Percentiles rank a stretch among this genome's conserved stretches.
Conservation (phyloP, 2,797 vertebrate genomes). For the Leuciscus waleckii region DNA sequence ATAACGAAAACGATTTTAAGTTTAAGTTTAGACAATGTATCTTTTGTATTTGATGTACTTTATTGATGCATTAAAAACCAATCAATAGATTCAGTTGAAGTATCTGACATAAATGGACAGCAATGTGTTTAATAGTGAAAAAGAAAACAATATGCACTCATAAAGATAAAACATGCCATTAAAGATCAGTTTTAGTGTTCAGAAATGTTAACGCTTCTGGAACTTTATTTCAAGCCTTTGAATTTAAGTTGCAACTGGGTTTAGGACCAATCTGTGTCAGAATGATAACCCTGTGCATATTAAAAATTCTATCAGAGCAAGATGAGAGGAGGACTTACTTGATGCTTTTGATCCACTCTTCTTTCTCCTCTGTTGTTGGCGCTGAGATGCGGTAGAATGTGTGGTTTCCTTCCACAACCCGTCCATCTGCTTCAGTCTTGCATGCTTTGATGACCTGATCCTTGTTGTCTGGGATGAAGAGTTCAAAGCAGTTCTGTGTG, state of each 20-base stretch:
- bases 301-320: not conserved
- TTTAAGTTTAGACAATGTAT: not conserved
- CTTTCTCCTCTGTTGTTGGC: conserved; percentile 92
- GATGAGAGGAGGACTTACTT: conserved; percentile 79
- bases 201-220: not conserved
- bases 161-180: not conserved
- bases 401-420: conserved; percentile 97
- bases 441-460: conserved; percentile 99
- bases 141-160: not conserved
- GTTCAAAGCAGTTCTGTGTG: conserved; percentile 95
- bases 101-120: not conserved
- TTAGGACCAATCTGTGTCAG: not conserved
- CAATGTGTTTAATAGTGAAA: not conserved
- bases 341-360: conserved; percentile 97
- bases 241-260: not conserved
- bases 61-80: not conserved
- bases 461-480: conserved; percentile 96
- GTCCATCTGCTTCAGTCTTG: conserved; percentile 95
- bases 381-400: conserved; percentile 96
- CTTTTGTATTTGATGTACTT: not conserved
- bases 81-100: not conserved
- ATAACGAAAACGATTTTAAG: not conserved
- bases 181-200: not conserved
- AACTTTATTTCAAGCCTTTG: not conserved
- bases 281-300: not conserved